phyloP scores from a whole-genome alignment of 2,113 vertebrate species.

The Chiloscyllium plagiosum region DNA sequence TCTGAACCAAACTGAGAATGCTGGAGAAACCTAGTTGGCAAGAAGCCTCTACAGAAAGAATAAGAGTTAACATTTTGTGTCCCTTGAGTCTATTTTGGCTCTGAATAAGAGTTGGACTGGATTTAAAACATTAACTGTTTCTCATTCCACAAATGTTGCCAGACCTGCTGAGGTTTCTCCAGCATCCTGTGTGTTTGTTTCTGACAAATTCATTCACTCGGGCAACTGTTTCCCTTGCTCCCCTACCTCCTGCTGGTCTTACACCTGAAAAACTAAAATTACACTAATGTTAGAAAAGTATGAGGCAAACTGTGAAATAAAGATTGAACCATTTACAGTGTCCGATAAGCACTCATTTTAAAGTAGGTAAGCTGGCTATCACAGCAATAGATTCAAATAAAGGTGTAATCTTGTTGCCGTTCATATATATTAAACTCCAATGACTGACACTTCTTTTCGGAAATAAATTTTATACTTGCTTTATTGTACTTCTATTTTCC shows the following conservation, averaged over 20 bases:
- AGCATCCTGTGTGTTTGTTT: too few species aligned
- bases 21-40: too few species aligned
- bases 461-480: not conserved
- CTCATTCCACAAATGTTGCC: too few species aligned
- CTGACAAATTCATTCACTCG: not conserved
- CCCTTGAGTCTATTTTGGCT: too few species aligned
- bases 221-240: not conserved
- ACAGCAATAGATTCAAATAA: not conserved
- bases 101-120: too few species aligned
- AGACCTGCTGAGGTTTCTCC: too few species aligned
- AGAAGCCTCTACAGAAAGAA: too few species aligned
- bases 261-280: not conserved
- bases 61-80: too few species aligned
- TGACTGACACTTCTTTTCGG: not conserved
- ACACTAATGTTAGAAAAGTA: not conserved
- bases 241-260: not conserved
- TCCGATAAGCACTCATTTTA: not conserved
- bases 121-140: too few species aligned
- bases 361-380: not conserved
- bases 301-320: not conserved
- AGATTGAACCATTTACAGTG: not conserved
- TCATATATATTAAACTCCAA: not conserved
- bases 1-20: too few species aligned
- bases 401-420: not conserved
- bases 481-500: not conserved